These are phyloP conservation scores for Hyperoplus immaculatus DNA, from an alignment of 2,797 vertebrate genomes.

Conservation along the genomic window DNA sequence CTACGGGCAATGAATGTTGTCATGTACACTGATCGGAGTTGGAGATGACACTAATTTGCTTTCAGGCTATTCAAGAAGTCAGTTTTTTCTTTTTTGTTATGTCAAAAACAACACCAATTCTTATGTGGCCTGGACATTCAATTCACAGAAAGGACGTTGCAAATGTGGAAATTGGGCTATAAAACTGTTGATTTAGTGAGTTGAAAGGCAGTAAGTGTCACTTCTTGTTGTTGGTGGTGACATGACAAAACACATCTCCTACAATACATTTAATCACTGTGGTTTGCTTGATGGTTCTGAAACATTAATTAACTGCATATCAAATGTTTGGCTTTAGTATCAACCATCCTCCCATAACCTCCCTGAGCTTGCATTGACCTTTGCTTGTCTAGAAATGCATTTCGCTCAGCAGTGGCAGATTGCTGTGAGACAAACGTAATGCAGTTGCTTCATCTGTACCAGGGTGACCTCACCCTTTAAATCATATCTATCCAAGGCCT, in stretches of 20 bases:
- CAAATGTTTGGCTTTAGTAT: not conserved
- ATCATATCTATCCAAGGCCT: conserved; percentile 1
- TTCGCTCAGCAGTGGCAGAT: conserved; percentile 73
- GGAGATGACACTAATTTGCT: conserved; percentile 22
- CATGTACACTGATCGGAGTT: conserved; percentile 31
- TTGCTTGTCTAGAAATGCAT: conserved; percentile 56
- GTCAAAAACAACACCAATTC: not conserved
- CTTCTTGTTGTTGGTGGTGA: not conserved
- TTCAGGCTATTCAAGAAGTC: conserved; percentile 6
- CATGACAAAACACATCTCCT: not conserved
- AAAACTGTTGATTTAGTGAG: not conserved
- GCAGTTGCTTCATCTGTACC: conserved; percentile 46
- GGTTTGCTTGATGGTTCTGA: conserved; percentile 1
- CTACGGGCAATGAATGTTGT: conserved; percentile 8
- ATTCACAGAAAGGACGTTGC: not conserved
- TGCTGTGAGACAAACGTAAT: conserved; percentile 58
- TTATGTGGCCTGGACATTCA: not conserved
- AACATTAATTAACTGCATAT: not conserved
- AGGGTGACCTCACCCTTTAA: conserved; percentile 66
- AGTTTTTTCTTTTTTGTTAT: not conserved
- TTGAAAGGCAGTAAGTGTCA: conserved; percentile 13
- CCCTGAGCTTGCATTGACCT: conserved; percentile 45
- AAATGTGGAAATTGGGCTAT: not conserved
- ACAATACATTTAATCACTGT: not conserved
- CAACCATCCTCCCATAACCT: conserved; percentile 11